Percentiles rank a stretch among this genome's conserved stretches.
phyloP scores from a whole-genome alignment of 1,140 invertebrate species.

The Panulirus ornatus region DNA sequence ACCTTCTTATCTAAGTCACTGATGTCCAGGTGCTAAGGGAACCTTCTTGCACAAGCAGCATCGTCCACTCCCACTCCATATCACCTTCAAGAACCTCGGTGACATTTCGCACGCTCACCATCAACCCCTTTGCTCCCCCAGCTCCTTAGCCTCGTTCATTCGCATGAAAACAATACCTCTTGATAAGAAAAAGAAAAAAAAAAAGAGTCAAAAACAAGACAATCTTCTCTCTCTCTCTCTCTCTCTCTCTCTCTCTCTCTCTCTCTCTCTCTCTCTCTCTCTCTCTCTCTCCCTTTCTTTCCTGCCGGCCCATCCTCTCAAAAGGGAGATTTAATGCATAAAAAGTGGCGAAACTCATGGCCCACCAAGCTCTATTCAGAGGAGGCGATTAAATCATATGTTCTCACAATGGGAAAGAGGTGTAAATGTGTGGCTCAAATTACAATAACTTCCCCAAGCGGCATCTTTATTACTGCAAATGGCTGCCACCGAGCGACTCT shows the following conservation, averaged over 20 bases:
- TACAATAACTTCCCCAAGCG: slow-evolving; percentile 77
- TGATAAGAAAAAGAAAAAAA: neutral
- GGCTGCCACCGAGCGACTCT: slow-evolving; percentile 44
- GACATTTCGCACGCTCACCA: no score
- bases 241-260: slow-evolving; percentile 4
- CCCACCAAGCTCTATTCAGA: slow-evolving; percentile 59
- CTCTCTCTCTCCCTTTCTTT: neutral
- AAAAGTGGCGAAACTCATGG: slow-evolving; percentile 46
- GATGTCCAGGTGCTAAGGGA: no score
- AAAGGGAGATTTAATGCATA: slow-evolving; percentile 66
- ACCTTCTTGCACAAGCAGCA: no score
- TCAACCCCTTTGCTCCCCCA: neutral
- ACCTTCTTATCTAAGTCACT: no score
- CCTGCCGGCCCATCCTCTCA: neutral
- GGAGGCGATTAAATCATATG: slow-evolving; percentile 70
- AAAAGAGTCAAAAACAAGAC: neutral
- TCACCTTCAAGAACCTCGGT: no score
- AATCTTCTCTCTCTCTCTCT: neutral
- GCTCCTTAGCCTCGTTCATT: neutral
- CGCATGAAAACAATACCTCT: neutral
- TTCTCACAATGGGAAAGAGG: slow-evolving; percentile 74
- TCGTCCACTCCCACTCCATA: no score
- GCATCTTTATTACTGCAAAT: slow-evolving; percentile 63
- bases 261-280: neutral
- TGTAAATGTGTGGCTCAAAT: slow-evolving; percentile 76